Evolutionary conservation across 2,113 vertebrate genomes (phyloP).

Genomic region (Gulo gulo): DNA sequence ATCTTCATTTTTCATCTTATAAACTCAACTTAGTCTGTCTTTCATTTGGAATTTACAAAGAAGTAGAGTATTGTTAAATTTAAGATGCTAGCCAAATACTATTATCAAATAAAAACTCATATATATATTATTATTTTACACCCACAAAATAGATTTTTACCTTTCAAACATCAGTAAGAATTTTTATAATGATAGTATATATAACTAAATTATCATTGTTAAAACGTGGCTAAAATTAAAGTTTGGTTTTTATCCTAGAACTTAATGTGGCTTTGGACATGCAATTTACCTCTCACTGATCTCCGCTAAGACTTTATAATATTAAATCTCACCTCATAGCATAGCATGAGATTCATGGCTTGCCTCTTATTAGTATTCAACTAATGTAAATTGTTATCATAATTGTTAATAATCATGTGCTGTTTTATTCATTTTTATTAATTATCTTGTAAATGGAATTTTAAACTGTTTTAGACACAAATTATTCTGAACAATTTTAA

Average conservation of each 20-base stretch:
- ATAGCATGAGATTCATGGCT: neutral
- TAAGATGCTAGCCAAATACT: neutral
- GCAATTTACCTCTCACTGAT: neutral
- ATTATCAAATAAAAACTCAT: neutral
- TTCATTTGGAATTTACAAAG: neutral
- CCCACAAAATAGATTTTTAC: neutral
- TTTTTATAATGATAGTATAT: neutral
- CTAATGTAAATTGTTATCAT: neutral
- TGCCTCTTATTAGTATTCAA: neutral
- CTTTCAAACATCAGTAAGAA: neutral
- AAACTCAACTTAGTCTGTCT: neutral
- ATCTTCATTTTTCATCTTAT: neutral
- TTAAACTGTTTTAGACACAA: neutral
- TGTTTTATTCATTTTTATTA: neutral
- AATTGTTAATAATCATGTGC: neutral
- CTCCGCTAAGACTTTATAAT: neutral
- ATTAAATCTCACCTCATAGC: neutral
- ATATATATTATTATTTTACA: neutral
- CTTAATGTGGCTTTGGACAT: neutral
- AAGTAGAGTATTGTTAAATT: neutral
- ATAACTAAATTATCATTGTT: neutral
- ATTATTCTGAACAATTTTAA: neutral
- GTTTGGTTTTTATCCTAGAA: neutral
- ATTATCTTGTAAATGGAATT: neutral
- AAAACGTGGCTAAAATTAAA: neutral